Evolutionary conservation across 2,888 invertebrate genomes (phyloP), one percentile per base, ranked within the genome.

Genomic region (Diadromus collaris): DNA sequence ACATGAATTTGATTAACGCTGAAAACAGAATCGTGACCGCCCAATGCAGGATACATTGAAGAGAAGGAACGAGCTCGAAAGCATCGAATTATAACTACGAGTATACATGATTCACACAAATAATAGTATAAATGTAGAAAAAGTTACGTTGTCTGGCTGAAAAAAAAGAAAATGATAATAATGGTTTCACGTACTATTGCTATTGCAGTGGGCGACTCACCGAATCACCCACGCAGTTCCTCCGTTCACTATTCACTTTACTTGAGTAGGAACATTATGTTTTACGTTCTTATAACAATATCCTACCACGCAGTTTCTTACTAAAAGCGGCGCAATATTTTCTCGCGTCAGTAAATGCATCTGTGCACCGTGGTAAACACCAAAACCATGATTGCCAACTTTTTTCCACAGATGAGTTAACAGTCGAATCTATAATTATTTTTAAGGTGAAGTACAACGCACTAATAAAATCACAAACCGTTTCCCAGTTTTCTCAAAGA

Each of bases 71-170:
- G 48, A 21, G 6, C 9, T 34, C 32, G 13, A 48, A 61, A 60
- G 29, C n/a, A 10, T 48, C 6, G 13, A 44, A 34, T 32, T 24
- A 34, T 67, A 46, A 16, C 19, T 63, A 72, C 56, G 61, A 71
- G 46, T 54, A 56, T 63, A 64, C 65, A 72, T 48, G 61, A 76
- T 72, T 63, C 24, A 29, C 54, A 77, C 56, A 68, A 75, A 76
- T 69, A 48, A 73, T 73, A 54, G 73, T 77, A 79, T 65, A 77
- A 56, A 79, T 51, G 77, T 79, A 76, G 67, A 71, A 67, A 67
- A 72, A 77, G 16, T 74, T 58, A 69, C 58, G 64, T 76, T 71
- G 13, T 32, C 58, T 64, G 19, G 32, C 13, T 44, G 16, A 41
- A 63, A 68, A 34, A 34, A 38, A 46, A 46, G 56, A 64, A 16